phyloP scores from a whole-genome alignment of 2,888 invertebrate species.

The Orthosia gothica region DNA sequence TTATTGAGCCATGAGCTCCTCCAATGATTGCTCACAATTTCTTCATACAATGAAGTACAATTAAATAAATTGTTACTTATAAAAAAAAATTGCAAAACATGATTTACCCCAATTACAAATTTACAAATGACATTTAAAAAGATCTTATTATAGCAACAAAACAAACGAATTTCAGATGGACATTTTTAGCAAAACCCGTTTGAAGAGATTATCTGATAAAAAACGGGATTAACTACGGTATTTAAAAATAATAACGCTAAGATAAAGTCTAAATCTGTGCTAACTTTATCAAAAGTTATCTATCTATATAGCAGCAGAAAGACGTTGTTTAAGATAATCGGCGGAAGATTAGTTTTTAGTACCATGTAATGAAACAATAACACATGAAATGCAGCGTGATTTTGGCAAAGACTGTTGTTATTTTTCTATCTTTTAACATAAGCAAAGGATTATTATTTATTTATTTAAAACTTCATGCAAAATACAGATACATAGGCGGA shows the following conservation, averaged over 20 bases:
- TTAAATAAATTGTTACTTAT: background rate
- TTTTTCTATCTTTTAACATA: no score
- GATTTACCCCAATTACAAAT: constrained; percentile 6
- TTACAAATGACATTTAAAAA: constrained; percentile 31
- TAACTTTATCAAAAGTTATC: constrained; percentile 1
- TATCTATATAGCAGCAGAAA: background rate
- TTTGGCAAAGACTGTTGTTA: background rate
- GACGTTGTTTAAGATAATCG: constrained; percentile 2
- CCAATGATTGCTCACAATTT: no score
- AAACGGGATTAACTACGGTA: constrained; percentile 12
- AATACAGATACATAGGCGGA: no score
- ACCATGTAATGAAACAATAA: background rate
- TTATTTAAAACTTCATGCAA: no score
- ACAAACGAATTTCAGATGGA: constrained; percentile 30
- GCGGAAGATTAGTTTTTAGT: background rate
- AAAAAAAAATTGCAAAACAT: background rate
- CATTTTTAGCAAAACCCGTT: constrained; percentile 38
- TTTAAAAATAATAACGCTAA: constrained; percentile 37
- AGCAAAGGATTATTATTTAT: no score
- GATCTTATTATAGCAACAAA: background rate
- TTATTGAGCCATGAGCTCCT: no score
- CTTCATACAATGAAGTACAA: background rate
- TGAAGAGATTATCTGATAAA: constrained; percentile 40
- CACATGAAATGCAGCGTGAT: background rate
- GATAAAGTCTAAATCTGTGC: constrained; percentile 23